These are phyloP conservation scores for Lutjanus campechanus DNA, from an alignment of 2,797 vertebrate genomes.

Conservation along the genomic window DNA sequence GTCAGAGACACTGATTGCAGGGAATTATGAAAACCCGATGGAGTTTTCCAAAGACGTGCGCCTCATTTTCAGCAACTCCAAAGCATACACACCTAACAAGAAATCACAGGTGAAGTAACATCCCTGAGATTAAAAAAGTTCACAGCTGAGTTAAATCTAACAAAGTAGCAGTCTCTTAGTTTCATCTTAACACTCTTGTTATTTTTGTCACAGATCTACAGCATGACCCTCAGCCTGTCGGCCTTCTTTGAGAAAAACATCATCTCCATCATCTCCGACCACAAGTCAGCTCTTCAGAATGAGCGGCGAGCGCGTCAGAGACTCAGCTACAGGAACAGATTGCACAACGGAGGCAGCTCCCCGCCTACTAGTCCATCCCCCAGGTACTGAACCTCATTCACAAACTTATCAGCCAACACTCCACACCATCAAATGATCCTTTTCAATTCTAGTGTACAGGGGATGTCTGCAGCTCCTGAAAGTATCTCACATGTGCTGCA, in stretches of 20 bases:
- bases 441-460: background rate
- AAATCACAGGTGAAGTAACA: slow-evolving; percentile 92
- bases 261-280: slow-evolving; percentile 93
- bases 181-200: background rate
- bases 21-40: slow-evolving; percentile 94
- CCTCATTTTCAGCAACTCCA: slow-evolving; percentile 98
- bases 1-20: slow-evolving; percentile 91
- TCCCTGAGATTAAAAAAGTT: background rate
- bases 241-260: slow-evolving; percentile 96
- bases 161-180: background rate
- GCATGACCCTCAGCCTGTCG: slow-evolving; percentile 96
- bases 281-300: slow-evolving; percentile 93
- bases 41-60: slow-evolving; percentile 97
- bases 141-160: background rate
- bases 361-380: slow-evolving; percentile 86
- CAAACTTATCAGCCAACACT: background rate
- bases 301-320: slow-evolving; percentile 89
- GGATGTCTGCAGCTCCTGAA: background rate
- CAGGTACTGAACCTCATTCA: slow-evolving; percentile 81
- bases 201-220: slow-evolving; percentile 90
- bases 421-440: background rate
- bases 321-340: slow-evolving; percentile 89
- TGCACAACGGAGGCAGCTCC: slow-evolving; percentile 92
- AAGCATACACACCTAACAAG: slow-evolving; percentile 99
- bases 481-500: background rate